Conservation (phyloP, 2,888 invertebrate species). For the Deilephila elpenor region DNA sequence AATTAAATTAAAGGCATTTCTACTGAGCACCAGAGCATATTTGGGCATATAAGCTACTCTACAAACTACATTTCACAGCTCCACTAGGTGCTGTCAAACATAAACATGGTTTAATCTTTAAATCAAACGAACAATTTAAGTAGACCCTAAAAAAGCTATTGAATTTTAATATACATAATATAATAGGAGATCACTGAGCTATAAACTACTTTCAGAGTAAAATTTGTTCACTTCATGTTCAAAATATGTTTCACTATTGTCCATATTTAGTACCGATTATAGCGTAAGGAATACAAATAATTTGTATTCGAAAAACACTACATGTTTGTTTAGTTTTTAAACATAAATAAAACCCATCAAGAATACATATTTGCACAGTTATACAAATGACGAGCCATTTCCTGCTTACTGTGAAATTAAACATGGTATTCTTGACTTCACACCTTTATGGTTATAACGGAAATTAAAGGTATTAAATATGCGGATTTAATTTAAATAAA, state of each 20-base stretch:
- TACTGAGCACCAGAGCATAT: background rate
- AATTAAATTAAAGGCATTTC: background rate
- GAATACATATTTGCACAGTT: background rate
- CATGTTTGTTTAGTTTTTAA: background rate
- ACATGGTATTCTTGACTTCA: background rate
- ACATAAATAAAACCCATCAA: background rate
- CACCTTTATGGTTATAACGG: slow-evolving; percentile 15
- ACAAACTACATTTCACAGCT: no score
- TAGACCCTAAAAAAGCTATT: no score
- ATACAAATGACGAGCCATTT: background rate
- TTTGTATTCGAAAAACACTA: no score
- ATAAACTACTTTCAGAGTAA: no score
- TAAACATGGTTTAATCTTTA: no score
- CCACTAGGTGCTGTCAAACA: no score
- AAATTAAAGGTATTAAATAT: background rate
- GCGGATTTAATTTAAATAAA: slow-evolving; percentile 17
- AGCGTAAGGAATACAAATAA: no score
- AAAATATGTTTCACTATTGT: no score
- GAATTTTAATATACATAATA: no score
- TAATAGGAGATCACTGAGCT: no score
- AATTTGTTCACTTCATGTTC: no score
- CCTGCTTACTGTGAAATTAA: background rate
- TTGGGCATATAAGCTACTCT: background rate
- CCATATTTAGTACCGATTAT: no score
- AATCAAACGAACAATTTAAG: background rate